Conservation (phyloP, 2,888 invertebrate genomes). For the Epinotia nisella region DNA sequence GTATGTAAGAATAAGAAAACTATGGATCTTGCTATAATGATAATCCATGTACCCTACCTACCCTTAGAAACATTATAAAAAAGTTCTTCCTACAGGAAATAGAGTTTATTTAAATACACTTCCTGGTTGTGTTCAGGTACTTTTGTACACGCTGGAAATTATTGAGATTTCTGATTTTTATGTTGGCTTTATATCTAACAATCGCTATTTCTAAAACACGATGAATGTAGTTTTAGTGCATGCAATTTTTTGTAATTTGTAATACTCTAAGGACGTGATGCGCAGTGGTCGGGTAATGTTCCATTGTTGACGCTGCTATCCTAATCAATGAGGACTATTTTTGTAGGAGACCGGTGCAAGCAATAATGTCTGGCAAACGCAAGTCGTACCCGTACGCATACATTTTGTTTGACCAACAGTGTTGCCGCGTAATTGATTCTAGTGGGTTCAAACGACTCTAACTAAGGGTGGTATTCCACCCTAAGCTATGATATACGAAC, state of each 20-base stretch:
- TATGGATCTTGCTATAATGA: too few relatives aligned
- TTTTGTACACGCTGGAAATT: neutral
- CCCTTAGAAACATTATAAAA: neutral
- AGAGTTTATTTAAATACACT: neutral
- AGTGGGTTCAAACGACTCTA: too few relatives aligned
- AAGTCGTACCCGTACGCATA: too few relatives aligned
- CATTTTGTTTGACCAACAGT: too few relatives aligned
- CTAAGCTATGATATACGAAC: too few relatives aligned
- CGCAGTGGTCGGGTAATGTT: neutral
- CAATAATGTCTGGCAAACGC: neutral
- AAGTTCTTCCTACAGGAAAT: neutral
- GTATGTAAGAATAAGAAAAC: too few relatives aligned
- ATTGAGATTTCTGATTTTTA: neutral
- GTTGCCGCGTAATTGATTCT: too few relatives aligned
- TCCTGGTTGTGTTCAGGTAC: neutral
- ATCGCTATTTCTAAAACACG: too few relatives aligned
- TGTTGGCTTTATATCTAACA: too few relatives aligned
- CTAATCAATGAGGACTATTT: conserved; percentile 1
- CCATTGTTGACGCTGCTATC: neutral
- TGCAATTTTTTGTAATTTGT: neutral
- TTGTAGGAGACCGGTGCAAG: neutral
- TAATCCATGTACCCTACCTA: too few relatives aligned
- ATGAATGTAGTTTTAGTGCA: too few relatives aligned
- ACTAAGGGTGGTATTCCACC: too few relatives aligned
- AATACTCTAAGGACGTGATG: neutral